Percentiles rank a stretch among this genome's conserved stretches.
Conservation (phyloP, 2,113 vertebrate genomes). For the Axis porcinus region DNA sequence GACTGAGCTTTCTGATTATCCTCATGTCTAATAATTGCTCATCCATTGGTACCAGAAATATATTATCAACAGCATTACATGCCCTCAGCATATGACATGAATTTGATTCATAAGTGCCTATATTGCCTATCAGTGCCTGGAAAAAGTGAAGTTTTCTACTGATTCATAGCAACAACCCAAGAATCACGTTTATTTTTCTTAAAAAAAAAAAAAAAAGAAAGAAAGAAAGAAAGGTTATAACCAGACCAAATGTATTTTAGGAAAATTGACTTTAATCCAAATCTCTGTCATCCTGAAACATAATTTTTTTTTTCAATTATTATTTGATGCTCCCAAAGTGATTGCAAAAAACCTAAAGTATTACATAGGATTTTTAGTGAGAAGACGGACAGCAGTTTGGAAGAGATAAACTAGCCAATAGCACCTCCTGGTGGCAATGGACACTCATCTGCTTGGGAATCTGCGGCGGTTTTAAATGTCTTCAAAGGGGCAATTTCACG, state of each 20-base stretch:
- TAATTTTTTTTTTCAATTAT: background rate
- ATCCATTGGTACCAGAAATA: background rate
- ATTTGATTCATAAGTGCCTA: background rate
- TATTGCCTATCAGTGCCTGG: background rate
- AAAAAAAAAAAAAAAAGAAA: background rate
- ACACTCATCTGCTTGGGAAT: background rate
- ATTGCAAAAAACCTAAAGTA: background rate
- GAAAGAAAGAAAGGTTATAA: background rate
- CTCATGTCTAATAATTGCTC: background rate
- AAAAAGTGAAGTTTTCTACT: background rate
- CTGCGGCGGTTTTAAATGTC: background rate
- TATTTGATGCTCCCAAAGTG: conserved; percentile 34
- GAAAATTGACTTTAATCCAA: background rate
- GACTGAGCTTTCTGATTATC: background rate
- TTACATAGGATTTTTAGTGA: conserved; percentile 21
- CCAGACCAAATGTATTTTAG: background rate
- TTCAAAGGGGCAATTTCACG: background rate
- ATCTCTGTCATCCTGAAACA: background rate
- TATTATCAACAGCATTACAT: background rate
- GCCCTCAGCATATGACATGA: background rate
- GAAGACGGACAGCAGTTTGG: background rate
- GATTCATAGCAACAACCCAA: background rate
- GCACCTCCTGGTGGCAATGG: conserved; percentile 62
- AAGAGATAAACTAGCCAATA: conserved; percentile 23
- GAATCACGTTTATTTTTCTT: background rate